phyloP scores from a whole-genome alignment of 2,797 vertebrate genomes.

The Ciconia nigra region DNA sequence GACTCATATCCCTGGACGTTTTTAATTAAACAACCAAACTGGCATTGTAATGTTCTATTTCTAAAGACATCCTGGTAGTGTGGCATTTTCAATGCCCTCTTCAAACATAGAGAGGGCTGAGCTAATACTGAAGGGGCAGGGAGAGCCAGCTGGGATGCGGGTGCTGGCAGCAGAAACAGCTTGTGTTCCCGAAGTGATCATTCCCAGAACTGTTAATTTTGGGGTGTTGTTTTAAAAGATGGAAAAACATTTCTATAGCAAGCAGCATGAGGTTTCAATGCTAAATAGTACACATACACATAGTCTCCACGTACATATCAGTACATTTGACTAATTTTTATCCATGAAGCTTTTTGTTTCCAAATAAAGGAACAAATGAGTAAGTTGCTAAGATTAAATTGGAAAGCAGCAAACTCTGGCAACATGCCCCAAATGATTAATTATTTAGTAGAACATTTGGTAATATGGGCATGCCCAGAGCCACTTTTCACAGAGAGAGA shows the following conservation, averaged over 20 bases:
- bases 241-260: not conserved
- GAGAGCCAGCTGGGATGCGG: not conserved
- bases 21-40: not conserved
- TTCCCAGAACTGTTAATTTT: not conserved
- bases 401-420: not conserved
- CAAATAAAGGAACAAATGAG: not conserved
- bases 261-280: not conserved
- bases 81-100: not conserved
- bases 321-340: not conserved
- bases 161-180: not conserved
- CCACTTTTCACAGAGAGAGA: not conserved
- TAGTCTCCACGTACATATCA: not conserved
- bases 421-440: not conserved
- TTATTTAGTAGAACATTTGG: slow-evolving; percentile 25
- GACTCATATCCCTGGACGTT: not conserved
- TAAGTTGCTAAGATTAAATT: not conserved
- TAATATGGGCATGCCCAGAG: not conserved
- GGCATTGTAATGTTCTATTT: not conserved
- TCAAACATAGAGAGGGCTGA: not conserved
- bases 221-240: not conserved
- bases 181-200: not conserved
- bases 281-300: not conserved
- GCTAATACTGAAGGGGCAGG: not conserved
- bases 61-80: not conserved
- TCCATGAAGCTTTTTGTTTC: not conserved